Evolutionary conservation across 2,888 invertebrate species (phyloP), one percentile per base, ranked within the genome.

Genomic region (Ophion ventricosus): DNA sequence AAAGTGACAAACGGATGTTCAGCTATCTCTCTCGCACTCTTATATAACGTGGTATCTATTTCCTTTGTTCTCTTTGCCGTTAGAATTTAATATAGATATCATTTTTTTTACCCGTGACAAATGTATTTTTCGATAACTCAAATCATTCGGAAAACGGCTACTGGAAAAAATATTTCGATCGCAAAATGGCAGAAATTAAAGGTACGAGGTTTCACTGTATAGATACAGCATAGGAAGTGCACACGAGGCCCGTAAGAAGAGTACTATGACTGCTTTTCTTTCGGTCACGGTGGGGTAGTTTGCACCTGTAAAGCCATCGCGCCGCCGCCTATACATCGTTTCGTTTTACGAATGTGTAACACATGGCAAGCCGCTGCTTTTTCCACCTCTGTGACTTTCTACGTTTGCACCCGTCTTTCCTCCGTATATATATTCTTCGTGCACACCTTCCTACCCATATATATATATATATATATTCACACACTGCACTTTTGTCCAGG

Each of bases 241-340:
- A 76, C 77, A 77, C 74, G 49, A 54, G 23, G 49, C 43, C 67
- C 35, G 35, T 82, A 78, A 35, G 10, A 64, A 79, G 25, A 23
- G 54, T 40, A 43, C 25, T 14, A 67, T 49, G 69, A 7, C 57
- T 66, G 66, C 56, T 73, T 82, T 84, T 81, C 74, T 82, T 67
- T 89, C 88, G 91, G 92, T 92, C 91, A 92, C 92, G 92, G 92
- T 92, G 92, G 92, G 91, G 92, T 92, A 92, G 90, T 89, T 91
- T 91, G 89, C 91, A 92, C 91, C 92, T 92, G 92, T 92, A 85
- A 85, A 86, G 83, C 76, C 74, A 59, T 74, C 69, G 67, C 63
- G 74, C 66, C 74, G 73, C 61, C 56, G 26, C 64, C 40, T 59
- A 43, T 43, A 61, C 43, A 43, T 40, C 43, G 70, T 84, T 86